phyloP scores from a whole-genome alignment of 2,888 invertebrate genomes.

The Drosophila meridiana region DNA sequence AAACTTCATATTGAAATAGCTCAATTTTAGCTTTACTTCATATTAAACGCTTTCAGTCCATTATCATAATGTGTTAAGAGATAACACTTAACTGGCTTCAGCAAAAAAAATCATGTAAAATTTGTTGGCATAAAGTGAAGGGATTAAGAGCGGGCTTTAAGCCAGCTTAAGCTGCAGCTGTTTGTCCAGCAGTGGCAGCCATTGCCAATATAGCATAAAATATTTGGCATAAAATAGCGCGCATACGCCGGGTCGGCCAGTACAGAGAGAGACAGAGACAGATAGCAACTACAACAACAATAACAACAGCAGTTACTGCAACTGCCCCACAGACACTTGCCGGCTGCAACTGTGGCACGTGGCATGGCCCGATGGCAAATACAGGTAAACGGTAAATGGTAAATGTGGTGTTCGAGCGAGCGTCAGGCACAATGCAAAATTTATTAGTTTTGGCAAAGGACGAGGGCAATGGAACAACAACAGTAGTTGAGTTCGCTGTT shows the following conservation, averaged over 20 bases:
- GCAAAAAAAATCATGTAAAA: background rate
- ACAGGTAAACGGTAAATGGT: slow-evolving; percentile 60
- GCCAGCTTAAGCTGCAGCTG: slow-evolving; percentile 14
- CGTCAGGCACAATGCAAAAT: slow-evolving; percentile 71
- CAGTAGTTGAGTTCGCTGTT: background rate
- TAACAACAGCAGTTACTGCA: slow-evolving; percentile 16
- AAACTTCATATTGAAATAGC: background rate
- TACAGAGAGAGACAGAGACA: background rate
- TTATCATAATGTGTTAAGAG: background rate
- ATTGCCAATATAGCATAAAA: slow-evolving; percentile 63
- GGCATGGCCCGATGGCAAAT: slow-evolving; percentile 40
- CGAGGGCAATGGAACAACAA: slow-evolving; percentile 25
- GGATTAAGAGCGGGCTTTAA: slow-evolving; percentile 7
- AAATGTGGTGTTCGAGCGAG: slow-evolving; percentile 51
- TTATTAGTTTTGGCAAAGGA: slow-evolving; percentile 71
- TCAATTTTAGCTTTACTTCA: background rate
- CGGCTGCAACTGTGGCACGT: slow-evolving; percentile 35
- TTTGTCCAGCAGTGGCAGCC: slow-evolving; percentile 15
- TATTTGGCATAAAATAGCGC: slow-evolving; percentile 66
- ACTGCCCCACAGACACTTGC: slow-evolving; percentile 23
- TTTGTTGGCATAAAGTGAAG: slow-evolving; percentile 1
- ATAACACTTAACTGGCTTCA: background rate
- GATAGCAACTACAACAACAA: slow-evolving; percentile 2
- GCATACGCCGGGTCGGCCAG: slow-evolving; percentile 55
- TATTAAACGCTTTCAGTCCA: background rate